Conservation (phyloP, 2,797 vertebrate genomes). For the Tympanoctomys barrerae region DNA sequence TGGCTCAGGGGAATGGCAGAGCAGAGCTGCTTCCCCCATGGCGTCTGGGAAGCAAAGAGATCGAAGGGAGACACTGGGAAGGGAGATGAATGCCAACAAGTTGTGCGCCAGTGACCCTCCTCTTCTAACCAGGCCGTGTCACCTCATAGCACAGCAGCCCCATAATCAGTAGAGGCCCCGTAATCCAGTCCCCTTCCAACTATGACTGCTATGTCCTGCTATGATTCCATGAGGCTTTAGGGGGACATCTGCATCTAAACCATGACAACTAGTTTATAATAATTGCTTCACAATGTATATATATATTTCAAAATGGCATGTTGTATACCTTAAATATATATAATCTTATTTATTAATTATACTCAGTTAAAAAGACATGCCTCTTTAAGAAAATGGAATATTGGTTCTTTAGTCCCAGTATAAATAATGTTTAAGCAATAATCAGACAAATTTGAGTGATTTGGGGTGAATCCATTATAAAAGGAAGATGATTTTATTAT, state of each 20-base stretch:
- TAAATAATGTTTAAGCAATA: not conserved
- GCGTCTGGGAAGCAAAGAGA: not conserved
- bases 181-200: not conserved
- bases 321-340: not conserved
- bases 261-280: not conserved
- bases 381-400: not conserved
- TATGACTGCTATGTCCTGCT: not conserved
- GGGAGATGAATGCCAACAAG: not conserved
- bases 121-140: not conserved
- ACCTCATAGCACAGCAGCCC: not conserved
- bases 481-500: not conserved
- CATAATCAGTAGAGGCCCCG: not conserved
- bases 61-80: not conserved
- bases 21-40: not conserved
- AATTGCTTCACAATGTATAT: not conserved
- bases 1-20: not conserved
- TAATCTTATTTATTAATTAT: not conserved
- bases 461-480: slow-evolving; percentile 6
- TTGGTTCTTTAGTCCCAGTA: not conserved
- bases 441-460: not conserved
- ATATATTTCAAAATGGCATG: not conserved
- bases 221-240: not conserved
- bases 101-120: not conserved
- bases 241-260: not conserved
- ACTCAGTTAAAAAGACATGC: not conserved